These are phyloP conservation scores for Deladenus siricidicola DNA, from an alignment of 2,888 invertebrate species.

Conservation along the genomic window DNA sequence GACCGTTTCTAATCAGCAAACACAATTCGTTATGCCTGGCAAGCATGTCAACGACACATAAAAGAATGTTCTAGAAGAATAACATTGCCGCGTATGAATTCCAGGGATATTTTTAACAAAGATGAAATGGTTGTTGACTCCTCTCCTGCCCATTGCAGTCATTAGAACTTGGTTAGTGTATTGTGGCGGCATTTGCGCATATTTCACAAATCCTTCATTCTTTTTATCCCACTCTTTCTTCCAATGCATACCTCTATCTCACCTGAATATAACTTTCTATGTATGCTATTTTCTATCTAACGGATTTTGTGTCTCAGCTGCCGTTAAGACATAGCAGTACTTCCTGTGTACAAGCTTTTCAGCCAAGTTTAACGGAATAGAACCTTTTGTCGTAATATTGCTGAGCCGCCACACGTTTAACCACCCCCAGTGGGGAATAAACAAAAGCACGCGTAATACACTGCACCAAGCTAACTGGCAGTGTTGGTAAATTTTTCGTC, in stretches of 20 bases:
- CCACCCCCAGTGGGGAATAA: not conserved
- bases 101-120: not conserved
- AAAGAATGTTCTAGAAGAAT: not conserved
- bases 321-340: not conserved
- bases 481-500: too few species aligned
- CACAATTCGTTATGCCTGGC: not conserved
- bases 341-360: not conserved
- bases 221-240: not conserved
- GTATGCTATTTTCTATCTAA: not conserved
- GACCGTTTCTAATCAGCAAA: slow-evolving; percentile 8
- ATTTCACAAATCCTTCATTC: too few species aligned
- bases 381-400: not conserved
- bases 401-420: not conserved
- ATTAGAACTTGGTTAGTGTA: not conserved
- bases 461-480: too few species aligned
- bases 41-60: not conserved
- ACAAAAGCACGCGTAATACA: not conserved
- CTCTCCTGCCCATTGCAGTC: not conserved
- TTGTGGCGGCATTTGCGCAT: not conserved
- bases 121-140: not conserved
- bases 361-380: not conserved
- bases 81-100: not conserved
- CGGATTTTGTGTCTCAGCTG: not conserved
- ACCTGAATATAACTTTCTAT: not conserved
- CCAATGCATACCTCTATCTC: not conserved